Conservation (phyloP, 2,113 vertebrate species). For the Oreocharis arfaki region DNA sequence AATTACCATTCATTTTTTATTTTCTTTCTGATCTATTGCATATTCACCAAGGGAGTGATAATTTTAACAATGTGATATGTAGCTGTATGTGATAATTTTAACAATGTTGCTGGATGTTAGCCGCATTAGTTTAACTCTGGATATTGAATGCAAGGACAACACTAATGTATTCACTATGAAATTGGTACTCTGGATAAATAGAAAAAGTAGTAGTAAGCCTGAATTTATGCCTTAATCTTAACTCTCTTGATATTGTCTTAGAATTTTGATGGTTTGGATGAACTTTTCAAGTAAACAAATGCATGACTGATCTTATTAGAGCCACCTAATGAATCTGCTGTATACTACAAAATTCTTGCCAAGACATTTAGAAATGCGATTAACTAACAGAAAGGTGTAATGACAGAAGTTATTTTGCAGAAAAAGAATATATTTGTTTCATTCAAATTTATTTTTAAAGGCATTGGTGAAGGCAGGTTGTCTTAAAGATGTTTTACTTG, state of each 20-base stretch:
- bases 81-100: constrained; percentile 56
- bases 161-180: constrained; percentile 51
- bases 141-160: constrained; percentile 46
- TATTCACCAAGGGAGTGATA: constrained; percentile 65
- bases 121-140: constrained; percentile 63
- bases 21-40: constrained; percentile 51
- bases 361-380: constrained; percentile 43
- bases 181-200: constrained; percentile 28
- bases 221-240: constrained; percentile 35
- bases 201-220: constrained; percentile 8
- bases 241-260: constrained; percentile 15
- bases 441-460: constrained; percentile 13
- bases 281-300: constrained; percentile 44
- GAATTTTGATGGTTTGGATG: constrained; percentile 41
- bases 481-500: background rate
- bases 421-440: constrained; percentile 28
- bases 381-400: constrained; percentile 15
- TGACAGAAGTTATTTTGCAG: background rate
- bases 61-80: constrained; percentile 63
- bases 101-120: constrained; percentile 59
- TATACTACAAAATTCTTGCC: constrained; percentile 14
- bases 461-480: background rate
- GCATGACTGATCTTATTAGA: constrained; percentile 36
- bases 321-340: constrained; percentile 27
- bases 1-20: constrained; percentile 55